These are phyloP conservation scores for Chaetodon auriga DNA, from an alignment of 2,113 vertebrate genomes.

Conservation along the genomic window DNA sequence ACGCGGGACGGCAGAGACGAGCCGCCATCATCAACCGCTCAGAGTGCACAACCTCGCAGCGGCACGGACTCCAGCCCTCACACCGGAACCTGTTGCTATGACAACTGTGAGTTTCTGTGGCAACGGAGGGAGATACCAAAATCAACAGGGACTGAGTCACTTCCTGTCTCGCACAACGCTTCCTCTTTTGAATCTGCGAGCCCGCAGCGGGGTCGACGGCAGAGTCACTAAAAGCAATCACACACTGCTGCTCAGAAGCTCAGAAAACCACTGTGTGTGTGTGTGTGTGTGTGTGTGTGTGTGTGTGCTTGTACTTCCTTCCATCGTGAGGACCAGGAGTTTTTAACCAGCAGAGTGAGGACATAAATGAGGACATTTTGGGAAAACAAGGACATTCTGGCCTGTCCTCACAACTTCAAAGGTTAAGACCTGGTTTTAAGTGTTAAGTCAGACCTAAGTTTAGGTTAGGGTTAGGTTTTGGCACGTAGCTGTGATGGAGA, in stretches of 20 bases:
- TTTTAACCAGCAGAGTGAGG: no score
- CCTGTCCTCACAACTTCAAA: no score
- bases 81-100: constrained; percentile 82
- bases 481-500: no score
- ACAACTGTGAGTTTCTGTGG: constrained; percentile 80
- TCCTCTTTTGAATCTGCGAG: constrained; percentile 68
- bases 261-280: neutral
- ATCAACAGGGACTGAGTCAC: constrained; percentile 84
- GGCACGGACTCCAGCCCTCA: constrained; percentile 7
- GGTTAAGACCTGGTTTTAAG: no score
- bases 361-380: no score
- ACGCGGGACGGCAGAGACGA: no score
- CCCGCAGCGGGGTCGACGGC: constrained; percentile 4
- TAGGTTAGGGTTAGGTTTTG: no score
- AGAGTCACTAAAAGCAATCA: constrained; percentile 1
- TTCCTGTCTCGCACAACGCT: constrained; percentile 79
- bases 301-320: neutral
- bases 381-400: no score
- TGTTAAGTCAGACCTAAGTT: no score
- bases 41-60: constrained; percentile 1
- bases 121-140: constrained; percentile 76
- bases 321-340: no score
- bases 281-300: constrained; percentile 5
- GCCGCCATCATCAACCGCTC: neutral
- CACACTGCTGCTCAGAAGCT: neutral